Base-by-base conservation (phyloP, 2,113 vertebrate genomes). In the Heterotilapia buettikoferi region DNA sequence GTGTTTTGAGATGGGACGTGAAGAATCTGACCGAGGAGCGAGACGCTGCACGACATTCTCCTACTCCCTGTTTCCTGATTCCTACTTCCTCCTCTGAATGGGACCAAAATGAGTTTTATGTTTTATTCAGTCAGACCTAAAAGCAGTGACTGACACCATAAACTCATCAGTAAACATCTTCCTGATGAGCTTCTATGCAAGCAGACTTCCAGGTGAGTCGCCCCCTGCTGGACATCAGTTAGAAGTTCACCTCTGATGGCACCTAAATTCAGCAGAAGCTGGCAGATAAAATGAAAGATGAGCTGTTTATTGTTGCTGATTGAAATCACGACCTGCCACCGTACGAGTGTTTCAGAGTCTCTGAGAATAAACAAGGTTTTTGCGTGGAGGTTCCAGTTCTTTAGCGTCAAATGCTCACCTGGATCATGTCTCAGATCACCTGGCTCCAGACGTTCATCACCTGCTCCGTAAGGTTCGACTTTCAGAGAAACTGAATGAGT, bases 381-480 rank as follows among this genome's bases (percentile, higher is more conserved):
- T 5, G 63, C 0, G 2, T 8, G 36, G 36, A 68, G 36, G 6
- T 0, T 21, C 33, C 11, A 19, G 11, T 1, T 14, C 63, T 4
- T 68, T 68, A 68, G 36, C 5, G 1, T 21, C 7, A 3, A 68
- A 1, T 33, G 7, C 36, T 40, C 33, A 21, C 63, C 19, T 66
- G 33, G 33, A 38, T 66, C 31, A 7, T 12, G 19, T 66, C 18
- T 68, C 33, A 68, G 33, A 68, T 68, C 63, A 13, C 33, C 36
- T 21, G 33, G 63, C 19, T 66, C 61, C 63, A 4, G 19, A 1
- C 1, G 7, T 40, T 14, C 63, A 68, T 0, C n/a, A 40, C 33
- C 63, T 38, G 19, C 61, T 66, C 61, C 6, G 11, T 40, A 14
- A 68, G 19, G 19, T 40, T 40, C 2, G 7, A 29, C 56, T 40